A percentile compares a stretch with the other conserved stretches of the same genome.
Evolutionary conservation across 2,888 invertebrate genomes (phyloP).

Genomic region (Noctua comes): DNA sequence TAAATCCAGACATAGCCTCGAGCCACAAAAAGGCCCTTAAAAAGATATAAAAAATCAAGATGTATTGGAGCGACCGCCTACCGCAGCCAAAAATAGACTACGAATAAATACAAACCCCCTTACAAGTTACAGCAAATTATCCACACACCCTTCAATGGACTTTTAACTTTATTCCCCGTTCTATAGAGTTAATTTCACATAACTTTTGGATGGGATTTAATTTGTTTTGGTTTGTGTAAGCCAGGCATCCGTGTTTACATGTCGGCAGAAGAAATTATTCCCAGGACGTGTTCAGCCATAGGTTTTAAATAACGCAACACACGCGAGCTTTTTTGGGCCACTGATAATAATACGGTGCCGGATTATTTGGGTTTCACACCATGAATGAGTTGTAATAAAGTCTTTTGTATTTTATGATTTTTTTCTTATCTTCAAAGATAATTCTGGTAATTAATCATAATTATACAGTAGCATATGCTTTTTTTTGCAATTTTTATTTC

Average conservation of each 20-base stretch:
- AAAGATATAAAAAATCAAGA: slow-evolving; percentile 82
- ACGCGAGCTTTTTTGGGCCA: slow-evolving; percentile 69
- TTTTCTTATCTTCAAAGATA: background rate
- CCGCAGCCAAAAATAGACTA: slow-evolving; percentile 89
- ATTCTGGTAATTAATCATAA: background rate
- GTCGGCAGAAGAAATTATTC: slow-evolving; percentile 84
- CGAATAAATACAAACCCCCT: slow-evolving; percentile 68
- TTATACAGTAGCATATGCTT: background rate
- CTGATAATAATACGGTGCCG: slow-evolving; percentile 65
- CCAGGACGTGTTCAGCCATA: slow-evolving; percentile 77
- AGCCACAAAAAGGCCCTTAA: slow-evolving; percentile 83
- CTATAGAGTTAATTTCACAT: slow-evolving; percentile 41
- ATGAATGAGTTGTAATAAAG: slow-evolving; percentile 36
- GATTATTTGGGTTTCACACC: slow-evolving; percentile 54
- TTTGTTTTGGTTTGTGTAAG: slow-evolving; percentile 46
- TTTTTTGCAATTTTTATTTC: background rate
- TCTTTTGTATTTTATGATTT: background rate
- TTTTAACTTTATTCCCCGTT: slow-evolving; percentile 3
- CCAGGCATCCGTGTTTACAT: slow-evolving; percentile 82
- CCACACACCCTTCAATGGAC: slow-evolving; percentile 24
- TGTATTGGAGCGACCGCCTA: slow-evolving; percentile 88
- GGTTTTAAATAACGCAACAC: slow-evolving; percentile 78
- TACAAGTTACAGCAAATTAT: slow-evolving; percentile 20
- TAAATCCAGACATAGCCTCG: slow-evolving; percentile 83
- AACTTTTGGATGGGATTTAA: slow-evolving; percentile 12